Evolutionary conservation across 2,113 vertebrate genomes (phyloP), one percentile per base, ranked within the genome.

Genomic region (Pseudorectes ferrugineus): DNA sequence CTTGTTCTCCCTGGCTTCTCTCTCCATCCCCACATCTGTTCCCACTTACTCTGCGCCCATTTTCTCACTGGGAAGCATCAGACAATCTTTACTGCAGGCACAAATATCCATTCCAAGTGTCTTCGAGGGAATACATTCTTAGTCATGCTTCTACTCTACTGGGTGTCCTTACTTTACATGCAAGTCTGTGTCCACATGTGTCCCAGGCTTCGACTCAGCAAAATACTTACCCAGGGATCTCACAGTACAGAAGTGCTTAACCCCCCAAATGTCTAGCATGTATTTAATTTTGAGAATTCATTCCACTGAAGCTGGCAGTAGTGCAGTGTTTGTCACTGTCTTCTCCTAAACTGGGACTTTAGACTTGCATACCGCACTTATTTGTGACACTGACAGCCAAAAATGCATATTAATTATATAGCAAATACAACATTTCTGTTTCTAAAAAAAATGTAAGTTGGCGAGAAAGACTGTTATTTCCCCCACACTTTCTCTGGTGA

Each of bases 81-180:
- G 81, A 76, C 81, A 94, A 85, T 92, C 89, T 92, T 96, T 75
- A 90, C 82, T 95, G 79, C 85, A 94, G 92, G 89, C 89, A 73
- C 40, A 94, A 95, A 62, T 67, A 93, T 36, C 75, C 1, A 0
- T 83, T 96, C 94, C 88, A 92, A 94, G 88, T 67, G 72, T 94
- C 92, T 95, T 95, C 67, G n/a, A 95, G 90, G 82, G 85, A 94
- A 93, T 70, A 83, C 72, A 80, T 90, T 95, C 94, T 80, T 59
- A 87, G 82, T 83, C 63, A 83, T 92, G 88, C 52, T 59, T 74
- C 58, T 88, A 25, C 79, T 93, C 55, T 77, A 79, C 71, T 92
- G 91, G 67, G 67, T 90, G 88, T 95, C 93, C 92, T 88, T 86
- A 77, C 36, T 66, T 70, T 73, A 80, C 54, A 70, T 54, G 48